Percentiles rank a stretch among this genome's conserved stretches.
These are phyloP conservation scores for Microcebus jonahi DNA, from an alignment of 2,113 vertebrate genomes.

Conservation along the genomic window DNA sequence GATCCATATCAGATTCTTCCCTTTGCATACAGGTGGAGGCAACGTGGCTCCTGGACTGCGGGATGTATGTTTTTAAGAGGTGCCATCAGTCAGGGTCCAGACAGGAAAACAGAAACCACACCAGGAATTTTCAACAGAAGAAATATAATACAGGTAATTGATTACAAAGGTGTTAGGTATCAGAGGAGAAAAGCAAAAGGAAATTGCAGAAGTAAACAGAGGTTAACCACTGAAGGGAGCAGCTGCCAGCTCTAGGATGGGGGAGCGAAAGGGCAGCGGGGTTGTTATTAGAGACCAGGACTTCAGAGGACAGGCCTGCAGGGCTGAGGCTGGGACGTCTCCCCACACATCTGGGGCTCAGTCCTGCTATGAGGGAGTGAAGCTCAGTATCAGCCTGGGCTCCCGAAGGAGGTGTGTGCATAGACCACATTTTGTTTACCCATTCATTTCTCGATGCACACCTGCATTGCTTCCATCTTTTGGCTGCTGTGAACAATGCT, in stretches of 20 bases:
- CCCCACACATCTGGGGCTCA: background rate
- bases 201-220: background rate
- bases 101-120: background rate
- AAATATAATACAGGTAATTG: background rate
- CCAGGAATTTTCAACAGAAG: background rate
- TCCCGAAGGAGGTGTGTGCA: background rate
- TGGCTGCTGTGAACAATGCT: background rate
- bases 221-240: background rate
- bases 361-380: accelerated
- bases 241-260: background rate
- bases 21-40: background rate
- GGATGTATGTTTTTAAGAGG: background rate
- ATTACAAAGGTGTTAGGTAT: background rate
- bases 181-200: background rate
- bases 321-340: background rate
- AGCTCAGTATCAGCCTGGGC: background rate
- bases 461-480: background rate
- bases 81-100: background rate
- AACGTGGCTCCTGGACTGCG: background rate
- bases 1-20: background rate
- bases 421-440: background rate
- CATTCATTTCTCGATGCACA: background rate
- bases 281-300: background rate
- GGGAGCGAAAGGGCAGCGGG: background rate
- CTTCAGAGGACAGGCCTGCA: background rate